Evolutionary conservation across 2,888 invertebrate species (phyloP).

Genomic region (Busseola fusca): DNA sequence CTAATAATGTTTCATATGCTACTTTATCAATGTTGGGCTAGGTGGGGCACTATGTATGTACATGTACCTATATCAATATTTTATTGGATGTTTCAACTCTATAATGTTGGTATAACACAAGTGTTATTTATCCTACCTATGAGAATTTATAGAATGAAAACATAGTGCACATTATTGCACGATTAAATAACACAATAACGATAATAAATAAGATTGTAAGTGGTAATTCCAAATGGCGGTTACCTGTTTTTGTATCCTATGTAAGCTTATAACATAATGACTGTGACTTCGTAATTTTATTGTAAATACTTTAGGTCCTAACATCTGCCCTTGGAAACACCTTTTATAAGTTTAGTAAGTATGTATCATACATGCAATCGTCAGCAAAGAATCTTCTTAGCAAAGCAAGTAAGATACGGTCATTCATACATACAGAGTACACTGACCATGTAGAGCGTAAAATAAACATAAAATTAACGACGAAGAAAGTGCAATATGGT

Average conservation of each 20-base stretch:
- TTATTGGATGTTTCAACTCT: background rate
- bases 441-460: constrained; percentile 46
- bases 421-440: constrained; percentile 43
- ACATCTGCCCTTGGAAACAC: constrained; percentile 16
- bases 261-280: background rate
- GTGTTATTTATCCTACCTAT: background rate
- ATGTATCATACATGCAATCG: background rate
- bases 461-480: constrained; percentile 34
- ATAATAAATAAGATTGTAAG: background rate
- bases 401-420: constrained; percentile 25
- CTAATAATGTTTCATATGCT: constrained; percentile 16
- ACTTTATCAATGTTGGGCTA: background rate
- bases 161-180: background rate
- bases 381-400: constrained; percentile 7
- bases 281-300: background rate
- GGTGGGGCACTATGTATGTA: background rate
- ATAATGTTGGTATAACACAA: background rate
- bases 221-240: background rate
- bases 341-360: background rate
- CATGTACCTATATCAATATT: background rate
- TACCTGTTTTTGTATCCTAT: background rate
- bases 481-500: constrained; percentile 45
- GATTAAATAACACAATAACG: background rate
- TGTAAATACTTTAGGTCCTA: constrained; percentile 5
- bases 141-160: background rate